Evolutionary conservation across 2,113 vertebrate species (phyloP).

Genomic region (Oryzias javanicus): DNA sequence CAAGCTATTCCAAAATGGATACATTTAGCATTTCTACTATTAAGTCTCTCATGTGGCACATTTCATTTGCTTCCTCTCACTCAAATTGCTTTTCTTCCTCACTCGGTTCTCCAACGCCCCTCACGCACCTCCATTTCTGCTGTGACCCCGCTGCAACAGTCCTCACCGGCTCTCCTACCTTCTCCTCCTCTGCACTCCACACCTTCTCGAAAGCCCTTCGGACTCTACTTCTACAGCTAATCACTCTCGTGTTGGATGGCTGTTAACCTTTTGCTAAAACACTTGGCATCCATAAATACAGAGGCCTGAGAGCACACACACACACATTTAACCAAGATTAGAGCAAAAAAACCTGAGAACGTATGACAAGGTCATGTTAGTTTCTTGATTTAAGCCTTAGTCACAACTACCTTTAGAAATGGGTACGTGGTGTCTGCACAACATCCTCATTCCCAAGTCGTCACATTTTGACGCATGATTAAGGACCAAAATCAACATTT

Average conservation of each 20-base stretch:
- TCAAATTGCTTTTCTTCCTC: conserved; percentile 47
- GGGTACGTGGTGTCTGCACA: too few relatives aligned
- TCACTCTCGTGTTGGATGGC: conserved; percentile 51
- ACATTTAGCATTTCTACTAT: conserved; percentile 45
- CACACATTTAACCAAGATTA: conserved; percentile 1
- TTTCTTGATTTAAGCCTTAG: too few relatives aligned
- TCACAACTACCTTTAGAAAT: too few relatives aligned
- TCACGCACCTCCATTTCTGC: conserved; percentile 44
- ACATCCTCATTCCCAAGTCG: too few relatives aligned
- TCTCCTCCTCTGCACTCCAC: conserved; percentile 50
- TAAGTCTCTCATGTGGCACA: conserved; percentile 29
- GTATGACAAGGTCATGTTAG: conserved; percentile 9
- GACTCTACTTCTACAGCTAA: conserved; percentile 43
- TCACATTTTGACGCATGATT: too few relatives aligned
- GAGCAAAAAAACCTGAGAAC: conserved; percentile 38
- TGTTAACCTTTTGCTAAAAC: conserved; percentile 69
- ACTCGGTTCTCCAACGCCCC: conserved; percentile 24
- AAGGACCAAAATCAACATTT: too few relatives aligned
- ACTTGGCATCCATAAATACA: conserved; percentile 50
- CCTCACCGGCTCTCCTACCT: conserved; percentile 50
- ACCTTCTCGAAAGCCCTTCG: conserved; percentile 56
- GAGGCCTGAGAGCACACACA: conserved; percentile 1
- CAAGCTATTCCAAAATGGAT: conserved; percentile 48
- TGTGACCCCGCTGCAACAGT: conserved; percentile 51
- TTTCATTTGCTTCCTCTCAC: conserved; percentile 35